Percentiles rank a stretch among this genome's conserved stretches.
phyloP scores from a whole-genome alignment of 2,888 invertebrate genomes.

The Sarcophaga variegata region DNA sequence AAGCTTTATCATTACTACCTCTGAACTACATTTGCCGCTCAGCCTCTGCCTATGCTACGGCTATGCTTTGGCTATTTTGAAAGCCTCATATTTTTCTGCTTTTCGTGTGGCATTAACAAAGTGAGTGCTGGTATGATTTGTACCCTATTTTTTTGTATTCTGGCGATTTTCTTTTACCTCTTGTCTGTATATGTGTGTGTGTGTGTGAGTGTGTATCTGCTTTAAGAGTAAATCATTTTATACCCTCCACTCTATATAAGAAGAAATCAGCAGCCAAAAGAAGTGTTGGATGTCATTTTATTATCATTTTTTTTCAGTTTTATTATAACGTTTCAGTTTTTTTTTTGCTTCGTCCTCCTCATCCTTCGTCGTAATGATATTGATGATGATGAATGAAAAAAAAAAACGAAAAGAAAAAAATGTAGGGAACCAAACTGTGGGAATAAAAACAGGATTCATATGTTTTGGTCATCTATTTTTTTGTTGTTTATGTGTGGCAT shows the following conservation, averaged over 20 bases:
- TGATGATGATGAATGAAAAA: constrained; percentile 20
- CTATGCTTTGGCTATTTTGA: background rate
- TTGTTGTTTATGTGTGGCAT: constrained; percentile 61
- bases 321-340: constrained; percentile 65
- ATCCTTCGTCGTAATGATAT: background rate
- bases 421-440: constrained; percentile 77
- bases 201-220: background rate
- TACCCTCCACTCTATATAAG: constrained; percentile 47
- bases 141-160: constrained; percentile 38
- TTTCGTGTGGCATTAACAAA: constrained; percentile 8
- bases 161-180: constrained; percentile 34
- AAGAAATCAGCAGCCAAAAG: constrained; percentile 72
- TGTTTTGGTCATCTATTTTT: constrained; percentile 64
- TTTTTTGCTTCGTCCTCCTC: background rate
- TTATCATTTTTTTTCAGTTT: constrained; percentile 74
- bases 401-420: constrained; percentile 50
- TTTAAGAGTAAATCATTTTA: constrained; percentile 61
- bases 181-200: background rate
- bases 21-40: constrained; percentile 1
- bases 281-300: constrained; percentile 83
- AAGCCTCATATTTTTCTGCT: constrained; percentile 6
- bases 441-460: constrained; percentile 82
- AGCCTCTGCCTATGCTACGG: background rate
- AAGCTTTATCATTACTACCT: background rate
- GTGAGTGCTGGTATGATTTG: constrained; percentile 42